Percentiles rank a stretch among this genome's conserved stretches.
These are phyloP conservation scores for Sakesphorus luctuosus DNA, from an alignment of 2,113 vertebrate species.

Conservation along the genomic window DNA sequence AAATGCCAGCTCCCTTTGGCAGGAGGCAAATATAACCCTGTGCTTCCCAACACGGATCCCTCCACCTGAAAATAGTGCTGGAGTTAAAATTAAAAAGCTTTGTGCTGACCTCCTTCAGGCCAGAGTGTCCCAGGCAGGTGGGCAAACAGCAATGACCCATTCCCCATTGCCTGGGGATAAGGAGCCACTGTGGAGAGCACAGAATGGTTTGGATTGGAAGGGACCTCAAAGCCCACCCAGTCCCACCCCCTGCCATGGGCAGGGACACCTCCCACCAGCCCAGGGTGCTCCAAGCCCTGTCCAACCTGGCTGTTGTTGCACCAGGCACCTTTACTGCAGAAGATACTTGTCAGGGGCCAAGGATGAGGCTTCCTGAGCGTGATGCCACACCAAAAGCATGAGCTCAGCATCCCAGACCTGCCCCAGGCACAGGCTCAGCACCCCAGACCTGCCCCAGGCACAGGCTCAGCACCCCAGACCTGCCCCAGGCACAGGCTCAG, in stretches of 20 bases:
- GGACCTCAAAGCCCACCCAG: background rate
- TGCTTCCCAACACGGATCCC: background rate
- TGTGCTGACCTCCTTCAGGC: background rate
- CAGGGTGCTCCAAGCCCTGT: background rate
- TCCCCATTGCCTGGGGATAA: background rate
- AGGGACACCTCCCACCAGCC: background rate
- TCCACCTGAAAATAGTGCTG: background rate
- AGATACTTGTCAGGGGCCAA: background rate
- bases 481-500: too few relatives aligned
- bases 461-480: too few relatives aligned
- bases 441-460: too few relatives aligned
- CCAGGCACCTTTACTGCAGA: background rate
- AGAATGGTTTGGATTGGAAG: background rate
- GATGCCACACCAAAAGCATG: accelerated
- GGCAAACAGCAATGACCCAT: accelerated
- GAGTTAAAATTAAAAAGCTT: background rate
- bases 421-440: too few relatives aligned
- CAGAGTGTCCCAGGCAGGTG: background rate
- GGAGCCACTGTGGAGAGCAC: background rate
- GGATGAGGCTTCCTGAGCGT: accelerated
- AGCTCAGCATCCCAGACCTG: too few relatives aligned
- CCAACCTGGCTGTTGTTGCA: background rate
- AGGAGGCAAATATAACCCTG: background rate
- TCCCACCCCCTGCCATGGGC: background rate
- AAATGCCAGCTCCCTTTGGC: background rate